These are phyloP conservation scores for Pogonognathellus flavescens DNA, from an alignment of 1,140 invertebrate genomes.

Conservation along the genomic window DNA sequence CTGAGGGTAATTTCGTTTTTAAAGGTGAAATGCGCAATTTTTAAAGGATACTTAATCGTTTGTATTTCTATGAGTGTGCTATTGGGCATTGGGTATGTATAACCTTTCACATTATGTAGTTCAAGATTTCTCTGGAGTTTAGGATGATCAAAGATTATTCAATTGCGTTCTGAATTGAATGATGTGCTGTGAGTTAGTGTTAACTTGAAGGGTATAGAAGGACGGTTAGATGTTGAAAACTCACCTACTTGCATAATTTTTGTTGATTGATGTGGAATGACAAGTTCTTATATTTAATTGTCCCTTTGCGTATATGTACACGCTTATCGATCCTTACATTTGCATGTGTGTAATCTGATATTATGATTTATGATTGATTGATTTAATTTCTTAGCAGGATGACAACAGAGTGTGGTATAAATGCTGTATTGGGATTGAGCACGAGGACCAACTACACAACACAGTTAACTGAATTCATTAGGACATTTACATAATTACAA, in stretches of 20 bases:
- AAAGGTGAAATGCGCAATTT: too few relatives aligned
- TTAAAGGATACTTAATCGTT: too few relatives aligned
- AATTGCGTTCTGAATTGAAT: neutral
- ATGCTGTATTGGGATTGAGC: neutral
- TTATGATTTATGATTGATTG: slow-evolving; percentile 33
- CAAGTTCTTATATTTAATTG: slow-evolving; percentile 19
- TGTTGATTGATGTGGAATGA: slow-evolving; percentile 39
- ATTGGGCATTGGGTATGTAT: too few relatives aligned
- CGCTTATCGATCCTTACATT: neutral
- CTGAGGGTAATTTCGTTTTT: too few relatives aligned
- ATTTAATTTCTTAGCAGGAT: slow-evolving; percentile 4
- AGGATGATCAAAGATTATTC: neutral
- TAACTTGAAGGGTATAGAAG: neutral
- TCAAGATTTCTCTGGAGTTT: too few relatives aligned
- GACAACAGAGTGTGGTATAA: neutral
- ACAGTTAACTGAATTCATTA: neutral
- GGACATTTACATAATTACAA: slow-evolving; percentile 12
- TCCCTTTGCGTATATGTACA: neutral
- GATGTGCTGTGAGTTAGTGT: neutral
- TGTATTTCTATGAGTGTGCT: too few relatives aligned
- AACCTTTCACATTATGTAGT: too few relatives aligned
- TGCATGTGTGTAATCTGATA: neutral
- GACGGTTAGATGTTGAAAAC: slow-evolving; percentile 26
- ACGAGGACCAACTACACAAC: slow-evolving; percentile 31
- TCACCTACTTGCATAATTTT: slow-evolving; percentile 26